phyloP scores from a whole-genome alignment of 2,113 vertebrate species.

The Phalacrocorax aristotelis region DNA sequence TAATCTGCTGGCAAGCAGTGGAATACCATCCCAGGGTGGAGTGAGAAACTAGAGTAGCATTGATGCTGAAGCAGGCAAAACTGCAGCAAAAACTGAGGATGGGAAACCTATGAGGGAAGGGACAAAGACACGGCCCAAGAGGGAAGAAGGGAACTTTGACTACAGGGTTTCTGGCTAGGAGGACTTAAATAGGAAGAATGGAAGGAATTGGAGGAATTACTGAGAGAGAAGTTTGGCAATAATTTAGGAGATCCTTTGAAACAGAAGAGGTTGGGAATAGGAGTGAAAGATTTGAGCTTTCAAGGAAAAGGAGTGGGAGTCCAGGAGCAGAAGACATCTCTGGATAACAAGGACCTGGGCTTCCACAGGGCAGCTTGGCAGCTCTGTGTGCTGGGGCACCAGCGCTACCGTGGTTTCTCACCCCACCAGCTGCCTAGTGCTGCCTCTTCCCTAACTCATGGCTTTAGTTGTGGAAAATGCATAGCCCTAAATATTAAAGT shows the following conservation, averaged over 20 bases:
- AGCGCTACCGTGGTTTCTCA: not conserved
- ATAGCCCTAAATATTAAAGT: not conserved
- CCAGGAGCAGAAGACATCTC: not conserved
- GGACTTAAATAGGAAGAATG: not conserved
- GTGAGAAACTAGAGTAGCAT: not conserved
- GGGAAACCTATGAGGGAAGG: not conserved
- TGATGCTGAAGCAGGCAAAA: not conserved
- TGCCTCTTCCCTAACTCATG: not conserved
- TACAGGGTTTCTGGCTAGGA: not conserved
- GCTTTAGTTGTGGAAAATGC: not conserved
- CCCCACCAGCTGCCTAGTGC: not conserved
- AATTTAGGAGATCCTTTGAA: not conserved
- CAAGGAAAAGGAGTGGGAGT: not conserved
- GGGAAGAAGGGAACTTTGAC: not conserved
- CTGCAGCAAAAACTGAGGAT: not conserved
- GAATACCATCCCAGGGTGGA: not conserved
- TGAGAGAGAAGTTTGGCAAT: not conserved
- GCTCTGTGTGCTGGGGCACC: not conserved
- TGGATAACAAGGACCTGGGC: not conserved
- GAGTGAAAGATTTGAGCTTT: not conserved
- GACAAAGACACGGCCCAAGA: rapidly evolving
- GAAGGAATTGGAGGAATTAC: not conserved
- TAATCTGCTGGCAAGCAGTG: not conserved
- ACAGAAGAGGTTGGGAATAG: not conserved
- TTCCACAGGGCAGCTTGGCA: not conserved